Conservation (phyloP, 2,113 vertebrate genomes). For the Coryphaenoides rupestris region DNA sequence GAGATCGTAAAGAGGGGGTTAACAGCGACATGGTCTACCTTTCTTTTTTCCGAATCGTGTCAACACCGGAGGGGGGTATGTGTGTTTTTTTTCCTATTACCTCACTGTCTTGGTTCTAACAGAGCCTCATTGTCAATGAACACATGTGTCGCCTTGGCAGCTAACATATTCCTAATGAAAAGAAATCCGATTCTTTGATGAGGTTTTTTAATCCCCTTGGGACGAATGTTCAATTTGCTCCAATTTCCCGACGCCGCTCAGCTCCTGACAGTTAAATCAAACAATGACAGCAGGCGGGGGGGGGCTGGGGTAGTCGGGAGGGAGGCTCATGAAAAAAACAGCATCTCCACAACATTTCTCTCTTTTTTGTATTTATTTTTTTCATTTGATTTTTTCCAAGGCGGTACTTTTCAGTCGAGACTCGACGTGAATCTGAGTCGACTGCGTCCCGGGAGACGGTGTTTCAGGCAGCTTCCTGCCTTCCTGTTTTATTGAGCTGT, state of each 20-base stretch:
- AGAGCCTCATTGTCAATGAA: conserved; percentile 29
- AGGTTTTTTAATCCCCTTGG: conserved; percentile 44
- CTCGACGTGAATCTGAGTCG: conserved; percentile 34
- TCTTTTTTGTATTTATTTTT: too few species aligned
- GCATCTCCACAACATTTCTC: conserved; percentile 5
- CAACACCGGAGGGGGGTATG: conserved; percentile 34
- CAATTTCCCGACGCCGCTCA: conserved; percentile 25
- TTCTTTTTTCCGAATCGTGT: conserved; percentile 18
- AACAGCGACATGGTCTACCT: conserved; percentile 17
- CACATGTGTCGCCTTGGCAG: conserved; percentile 24
- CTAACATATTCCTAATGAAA: conserved; percentile 42
- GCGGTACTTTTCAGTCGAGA: conserved; percentile 24
- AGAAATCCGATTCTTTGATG: conserved; percentile 45
- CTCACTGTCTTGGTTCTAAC: conserved; percentile 15
- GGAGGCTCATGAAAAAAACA: conserved; percentile 19
- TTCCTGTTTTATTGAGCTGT: conserved; percentile 46
- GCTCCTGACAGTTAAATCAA: conserved; percentile 52
- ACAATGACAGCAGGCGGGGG: not conserved
- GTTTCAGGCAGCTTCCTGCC: conserved; percentile 32
- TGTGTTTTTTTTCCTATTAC: conserved; percentile 17
- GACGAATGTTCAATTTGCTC: conserved; percentile 48
- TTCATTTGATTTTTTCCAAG: conserved; percentile 17
- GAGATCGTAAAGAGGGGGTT: conserved; percentile 8
- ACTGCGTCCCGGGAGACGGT: conserved; percentile 32
- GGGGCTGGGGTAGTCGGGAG: too few species aligned